A percentile compares a stretch with the other conserved stretches of the same genome.
phyloP scores from a whole-genome alignment of 2,797 vertebrate species.

The Momotus momota region DNA sequence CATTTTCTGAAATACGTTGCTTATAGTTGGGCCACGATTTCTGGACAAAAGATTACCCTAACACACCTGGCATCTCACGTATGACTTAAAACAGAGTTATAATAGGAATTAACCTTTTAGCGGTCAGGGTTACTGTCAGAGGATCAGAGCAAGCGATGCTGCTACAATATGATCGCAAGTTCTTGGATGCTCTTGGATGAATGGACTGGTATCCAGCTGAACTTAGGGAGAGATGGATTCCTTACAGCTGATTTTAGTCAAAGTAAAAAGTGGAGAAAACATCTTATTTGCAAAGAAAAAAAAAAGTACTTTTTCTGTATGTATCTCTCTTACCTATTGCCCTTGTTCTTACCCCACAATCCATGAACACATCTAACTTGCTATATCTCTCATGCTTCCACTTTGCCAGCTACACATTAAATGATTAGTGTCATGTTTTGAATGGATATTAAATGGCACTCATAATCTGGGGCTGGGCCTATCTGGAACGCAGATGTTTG shows the following conservation, averaged over 20 bases:
- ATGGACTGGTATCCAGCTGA: background rate
- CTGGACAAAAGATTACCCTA: background rate
- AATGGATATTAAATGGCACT: background rate
- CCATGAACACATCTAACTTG: background rate
- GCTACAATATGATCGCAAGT: background rate
- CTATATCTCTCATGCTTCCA: background rate
- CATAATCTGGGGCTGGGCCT: background rate
- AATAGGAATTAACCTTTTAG: background rate
- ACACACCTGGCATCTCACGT: background rate
- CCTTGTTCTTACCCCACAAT: background rate
- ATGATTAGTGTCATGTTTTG: background rate
- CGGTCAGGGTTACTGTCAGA: background rate
- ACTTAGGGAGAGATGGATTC: background rate
- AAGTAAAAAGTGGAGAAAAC: background rate
- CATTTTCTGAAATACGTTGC: background rate
- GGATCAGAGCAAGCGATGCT: background rate
- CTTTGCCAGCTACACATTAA: background rate
- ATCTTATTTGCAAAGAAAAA: background rate
- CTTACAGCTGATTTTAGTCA: background rate
- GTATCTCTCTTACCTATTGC: background rate
- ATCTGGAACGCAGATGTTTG: conserved; percentile 41
- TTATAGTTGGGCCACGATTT: background rate
- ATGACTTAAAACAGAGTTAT: background rate
- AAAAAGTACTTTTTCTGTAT: background rate
- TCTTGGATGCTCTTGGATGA: background rate